Evolutionary conservation across 2,888 invertebrate species (phyloP).

Genomic region (Gryllus longicercus): DNA sequence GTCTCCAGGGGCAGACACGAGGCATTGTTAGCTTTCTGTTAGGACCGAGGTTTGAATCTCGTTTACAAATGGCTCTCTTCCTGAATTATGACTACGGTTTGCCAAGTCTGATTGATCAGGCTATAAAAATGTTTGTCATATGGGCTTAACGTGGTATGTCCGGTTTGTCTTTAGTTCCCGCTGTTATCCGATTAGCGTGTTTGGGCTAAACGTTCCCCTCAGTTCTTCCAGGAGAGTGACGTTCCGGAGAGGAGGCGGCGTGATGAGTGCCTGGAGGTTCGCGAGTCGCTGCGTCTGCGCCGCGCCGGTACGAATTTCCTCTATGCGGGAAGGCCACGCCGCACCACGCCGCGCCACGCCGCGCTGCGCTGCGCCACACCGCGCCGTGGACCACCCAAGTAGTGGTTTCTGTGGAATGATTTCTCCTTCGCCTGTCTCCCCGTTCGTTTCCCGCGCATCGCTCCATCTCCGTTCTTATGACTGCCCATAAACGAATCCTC

Average conservation of each 20-base stretch:
- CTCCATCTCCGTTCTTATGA: too few relatives aligned
- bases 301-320: background rate
- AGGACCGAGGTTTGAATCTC: background rate
- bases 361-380: too few relatives aligned
- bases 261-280: too few relatives aligned
- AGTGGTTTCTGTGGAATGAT: background rate
- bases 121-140: background rate
- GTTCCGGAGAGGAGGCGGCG: too few relatives aligned
- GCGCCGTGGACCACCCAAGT: background rate
- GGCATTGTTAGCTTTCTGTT: background rate
- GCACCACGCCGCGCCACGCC: background rate
- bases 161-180: background rate
- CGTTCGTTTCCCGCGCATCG: background rate
- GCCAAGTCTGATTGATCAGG: constrained; percentile 6
- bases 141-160: background rate
- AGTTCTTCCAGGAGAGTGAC: too few relatives aligned
- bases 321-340: background rate
- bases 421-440: constrained; percentile 3
- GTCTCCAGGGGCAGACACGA: background rate
- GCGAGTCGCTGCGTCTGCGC: too few relatives aligned
- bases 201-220: background rate
- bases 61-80: background rate
- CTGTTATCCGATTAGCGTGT: background rate
- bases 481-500: too few relatives aligned
- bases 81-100: constrained; percentile 5